phyloP scores from a whole-genome alignment of 2,797 vertebrate genomes.

The Okamejei kenojei region DNA sequence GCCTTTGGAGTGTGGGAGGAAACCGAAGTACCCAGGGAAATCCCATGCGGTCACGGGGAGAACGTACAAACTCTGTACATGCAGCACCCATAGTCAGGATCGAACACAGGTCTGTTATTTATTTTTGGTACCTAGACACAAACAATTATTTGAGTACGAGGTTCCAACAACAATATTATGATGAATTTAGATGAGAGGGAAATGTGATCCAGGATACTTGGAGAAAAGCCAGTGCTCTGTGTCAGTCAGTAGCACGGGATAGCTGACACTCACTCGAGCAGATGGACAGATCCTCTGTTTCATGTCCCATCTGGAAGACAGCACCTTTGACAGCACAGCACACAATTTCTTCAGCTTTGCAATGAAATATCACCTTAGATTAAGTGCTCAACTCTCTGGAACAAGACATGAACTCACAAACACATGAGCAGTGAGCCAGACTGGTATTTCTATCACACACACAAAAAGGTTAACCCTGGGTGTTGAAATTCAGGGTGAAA shows the following conservation, averaged over 20 bases:
- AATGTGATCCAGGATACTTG: neutral
- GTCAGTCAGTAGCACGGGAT: neutral
- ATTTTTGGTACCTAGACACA: neutral
- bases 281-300: neutral
- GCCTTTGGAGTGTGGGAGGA: too few species aligned
- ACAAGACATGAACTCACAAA: neutral
- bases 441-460: neutral
- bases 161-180: neutral
- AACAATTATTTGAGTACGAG: neutral
- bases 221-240: neutral
- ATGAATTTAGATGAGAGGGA: neutral
- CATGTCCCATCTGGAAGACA: neutral
- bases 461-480: neutral
- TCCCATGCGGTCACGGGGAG: too few species aligned
- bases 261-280: neutral
- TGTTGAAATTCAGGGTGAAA: neutral
- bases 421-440: neutral
- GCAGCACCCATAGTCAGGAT: too few species aligned
- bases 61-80: too few species aligned
- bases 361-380: neutral
- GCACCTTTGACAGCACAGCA: neutral
- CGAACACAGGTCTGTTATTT: too few species aligned
- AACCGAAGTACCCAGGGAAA: too few species aligned
- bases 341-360: neutral
- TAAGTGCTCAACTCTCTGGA: neutral